A percentile compares a stretch with the other conserved stretches of the same genome.
phyloP scores from a whole-genome alignment of 2,113 vertebrate species.

The Chascanopsetta lugubris region DNA sequence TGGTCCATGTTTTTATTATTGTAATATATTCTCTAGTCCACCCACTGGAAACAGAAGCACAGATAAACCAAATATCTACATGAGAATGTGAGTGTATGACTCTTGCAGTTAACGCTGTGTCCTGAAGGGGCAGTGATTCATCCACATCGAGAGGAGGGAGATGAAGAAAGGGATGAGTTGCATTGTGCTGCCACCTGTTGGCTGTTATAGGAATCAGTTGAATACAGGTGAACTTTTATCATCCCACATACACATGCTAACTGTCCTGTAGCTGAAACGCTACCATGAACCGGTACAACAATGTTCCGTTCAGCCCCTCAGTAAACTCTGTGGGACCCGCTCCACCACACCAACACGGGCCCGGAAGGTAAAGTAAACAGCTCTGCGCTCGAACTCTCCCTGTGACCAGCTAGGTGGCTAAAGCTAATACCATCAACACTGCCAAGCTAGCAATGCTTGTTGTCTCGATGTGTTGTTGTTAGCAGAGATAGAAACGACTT shows the following conservation, averaged over 20 bases:
- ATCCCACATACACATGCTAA: neutral
- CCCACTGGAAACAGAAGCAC: too few species aligned
- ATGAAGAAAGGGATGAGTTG: too few species aligned
- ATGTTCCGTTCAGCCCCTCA: neutral
- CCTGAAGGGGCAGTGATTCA: too few species aligned
- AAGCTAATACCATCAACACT: slow-evolving; percentile 4
- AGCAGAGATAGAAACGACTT: neutral
- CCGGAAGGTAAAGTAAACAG: slow-evolving; percentile 32
- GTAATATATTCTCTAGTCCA: too few species aligned
- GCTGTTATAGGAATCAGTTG: neutral
- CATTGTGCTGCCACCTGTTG: slow-evolving; percentile 52
- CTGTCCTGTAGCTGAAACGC: neutral
- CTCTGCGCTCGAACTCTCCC: neutral
- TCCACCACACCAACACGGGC: neutral
- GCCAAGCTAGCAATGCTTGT: slow-evolving; percentile 1
- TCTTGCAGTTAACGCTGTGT: too few species aligned
- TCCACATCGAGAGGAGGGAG: too few species aligned
- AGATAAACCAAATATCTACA: too few species aligned
- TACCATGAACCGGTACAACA: slow-evolving; percentile 34
- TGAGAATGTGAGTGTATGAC: too few species aligned
- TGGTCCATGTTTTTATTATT: too few species aligned
- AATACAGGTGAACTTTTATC: neutral
- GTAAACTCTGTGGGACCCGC: neutral
- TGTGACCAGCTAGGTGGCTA: neutral
- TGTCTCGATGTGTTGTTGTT: neutral